Evolutionary conservation across 1,140 invertebrate species (phyloP), one percentile per base, ranked within the genome.

Genomic region (Drosophila virilis): DNA sequence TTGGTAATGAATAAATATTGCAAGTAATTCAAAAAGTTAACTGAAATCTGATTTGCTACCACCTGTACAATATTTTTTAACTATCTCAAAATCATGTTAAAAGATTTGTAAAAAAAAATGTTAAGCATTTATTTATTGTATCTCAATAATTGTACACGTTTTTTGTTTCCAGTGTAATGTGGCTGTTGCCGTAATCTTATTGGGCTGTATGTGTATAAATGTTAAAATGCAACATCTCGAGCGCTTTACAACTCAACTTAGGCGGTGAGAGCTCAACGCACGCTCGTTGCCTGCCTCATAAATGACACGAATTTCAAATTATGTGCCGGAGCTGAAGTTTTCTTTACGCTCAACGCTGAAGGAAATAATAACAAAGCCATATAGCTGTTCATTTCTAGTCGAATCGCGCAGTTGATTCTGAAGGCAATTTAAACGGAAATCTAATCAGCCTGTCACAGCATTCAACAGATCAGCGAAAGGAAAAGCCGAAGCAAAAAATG

Each of bases 291-390:
- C 59, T 73, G 70, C 52, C 69, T 68, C 66, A 70, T 81, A 67
- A 86, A 69, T 79, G 83, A 82, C 76, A 70, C 50, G 83, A 86
- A 88, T 88, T 86, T 86, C 68, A 75, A 86, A 81, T 86, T 76
- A 86, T 79, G 68, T 78, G 76, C 52, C 57, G 45, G 32, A 32
- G 61, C 61, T 67, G 37, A 59, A 73, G 60, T 77, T 86, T 82
- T 85, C 64, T 71, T 74, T 60, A 65, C 32, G 48, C 52, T 64
- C 58, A 13, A 35, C 64, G 15, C 48, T 46, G 50, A 17, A 57
- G 40, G 42, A 64, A 78, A 78, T 62, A 74, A 85, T 70, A 85
- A 67, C 60, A 72, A 67, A 65, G 74, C 67, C 22, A 5, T 22
- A 22, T 22, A 3, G 22, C 1, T 22, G 22, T 28, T 28, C 22